Evolutionary conservation across 1,140 invertebrate genomes (phyloP), one percentile per base, ranked within the genome.

Genomic region (Drosophila ambigua): DNA sequence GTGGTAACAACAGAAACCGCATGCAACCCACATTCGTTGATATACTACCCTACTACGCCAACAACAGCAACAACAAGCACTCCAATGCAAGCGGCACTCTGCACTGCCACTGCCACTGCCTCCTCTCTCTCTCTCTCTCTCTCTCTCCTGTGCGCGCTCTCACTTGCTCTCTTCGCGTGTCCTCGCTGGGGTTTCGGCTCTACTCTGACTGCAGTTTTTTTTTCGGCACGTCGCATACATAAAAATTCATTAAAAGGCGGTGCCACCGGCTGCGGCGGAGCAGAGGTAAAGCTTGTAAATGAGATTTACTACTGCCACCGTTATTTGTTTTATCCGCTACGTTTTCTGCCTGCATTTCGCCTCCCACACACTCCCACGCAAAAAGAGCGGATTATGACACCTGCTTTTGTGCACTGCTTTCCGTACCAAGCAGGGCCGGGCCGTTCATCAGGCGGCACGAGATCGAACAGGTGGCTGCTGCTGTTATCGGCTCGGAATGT

Each of bases 251-350:
- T 85, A 82, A 87, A 87, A 77, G 66, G 68, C 64, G 72, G 58
- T 57, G 52, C 35, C 59, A 48, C 35, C 31, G 35, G 11, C 35
- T 13, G 35, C 35, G 35, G 35, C 35, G 11, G 35, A 39, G 35
- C 11, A 39, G 35, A 39, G 44, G 24, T 15, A 53, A 51, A 68
- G 77, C 65, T 85, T 75, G 81, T 87, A 85, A 87, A 87, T 87
- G 79, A 87, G 80, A 88, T 88, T 87, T 87, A 87, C 82, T 87
- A 87, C 82, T 82, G 82, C 82, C 74, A 81, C 83, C 83, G 78
- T 82, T 79, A 20, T 15, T 74, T 77, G 78, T 75, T 74, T 53
- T 58, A 61, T 57, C 65, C 67, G 49, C n/a, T 60, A 59, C 57
- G 58, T 54, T 68, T 59, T 55, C 57, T 39, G 11, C 35, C 76